Evolutionary conservation across 1,140 invertebrate genomes (phyloP), one percentile per base, ranked within the genome.

Genomic region (Odontomachus brunneus): DNA sequence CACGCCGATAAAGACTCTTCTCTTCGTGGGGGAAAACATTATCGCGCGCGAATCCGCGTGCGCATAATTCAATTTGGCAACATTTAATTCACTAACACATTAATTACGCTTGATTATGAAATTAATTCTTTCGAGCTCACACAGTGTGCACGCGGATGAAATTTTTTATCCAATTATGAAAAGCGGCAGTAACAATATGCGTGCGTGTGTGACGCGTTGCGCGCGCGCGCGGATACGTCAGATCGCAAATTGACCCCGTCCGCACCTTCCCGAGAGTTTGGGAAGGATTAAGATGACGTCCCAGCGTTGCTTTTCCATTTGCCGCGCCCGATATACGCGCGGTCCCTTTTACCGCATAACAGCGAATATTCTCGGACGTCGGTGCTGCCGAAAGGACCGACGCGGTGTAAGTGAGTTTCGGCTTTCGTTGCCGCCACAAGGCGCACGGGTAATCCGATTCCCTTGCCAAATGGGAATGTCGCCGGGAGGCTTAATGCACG

Each of bases 391-490:
- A 65, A 57, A 74, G 71, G 71, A 48, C 57, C 38, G 57, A 24
- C 48, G 60, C 12, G 22, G 60, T 29, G 48, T 84, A 84, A 84
- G 74, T 80, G 74, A 84, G 65, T 84, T 84, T 84, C 74, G 51
- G 82, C 74, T 84, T 84, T 84, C 82, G 74, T 80, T 69, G 55
- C 55, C 65, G 55, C 62, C 63, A 80, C 73, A 80, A 84, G 82
- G 74, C 48, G 73, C 55, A 80, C n/a, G 59, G 44, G 63, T 84
- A 84, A 84, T 80, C 82, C 74, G 74, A 84, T 84, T 84, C 82
- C 15, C 63, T 66, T 67, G 63, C 82, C 82, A 80, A 84, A 84
- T 80, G 74, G 82, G 82, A 84, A 84, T 69, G 82, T 80, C 55
- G 62, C 74, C 29, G 62, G 74, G 26, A 67, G 62, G 65, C 75